Conservation (phyloP, 2,888 invertebrate species). For the Eupithecia dodoneata region DNA sequence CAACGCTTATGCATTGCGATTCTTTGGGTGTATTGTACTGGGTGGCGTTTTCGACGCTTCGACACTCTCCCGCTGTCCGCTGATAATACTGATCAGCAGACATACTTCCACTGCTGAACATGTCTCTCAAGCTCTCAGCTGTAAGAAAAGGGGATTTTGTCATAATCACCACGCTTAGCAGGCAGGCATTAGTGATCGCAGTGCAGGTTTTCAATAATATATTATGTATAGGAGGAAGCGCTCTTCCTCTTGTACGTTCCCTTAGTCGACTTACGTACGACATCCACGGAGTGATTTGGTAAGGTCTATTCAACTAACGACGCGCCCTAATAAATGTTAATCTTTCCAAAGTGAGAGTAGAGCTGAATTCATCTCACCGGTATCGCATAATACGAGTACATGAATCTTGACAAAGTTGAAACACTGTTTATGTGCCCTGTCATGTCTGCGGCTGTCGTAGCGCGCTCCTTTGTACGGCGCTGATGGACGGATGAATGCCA, state of each 20-base stretch:
- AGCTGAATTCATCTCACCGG: neutral
- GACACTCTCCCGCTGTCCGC: too few species aligned
- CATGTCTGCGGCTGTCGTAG: constrained; percentile 40
- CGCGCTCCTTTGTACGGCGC: constrained; percentile 51
- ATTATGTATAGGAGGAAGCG: neutral
- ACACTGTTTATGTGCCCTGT: constrained; percentile 31
- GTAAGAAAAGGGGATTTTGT: too few species aligned
- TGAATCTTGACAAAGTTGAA: constrained; percentile 26
- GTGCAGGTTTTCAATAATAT: neutral
- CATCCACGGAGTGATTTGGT: neutral
- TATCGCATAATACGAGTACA: constrained; percentile 13
- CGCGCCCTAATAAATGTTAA: neutral
- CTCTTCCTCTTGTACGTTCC: neutral
- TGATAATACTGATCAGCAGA: too few species aligned
- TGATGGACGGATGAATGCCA: constrained; percentile 71
- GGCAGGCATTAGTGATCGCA: too few species aligned
- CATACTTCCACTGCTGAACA: too few species aligned
- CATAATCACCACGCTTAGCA: neutral
- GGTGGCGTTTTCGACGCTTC: neutral
- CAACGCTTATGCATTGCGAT: neutral
- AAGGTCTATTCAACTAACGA: neutral
- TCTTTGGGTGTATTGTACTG: too few species aligned
- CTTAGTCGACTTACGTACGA: neutral
- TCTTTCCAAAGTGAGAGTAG: neutral
- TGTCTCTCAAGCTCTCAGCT: too few species aligned